Base-by-base conservation (phyloP, 2,888 invertebrate species). In the Ormia ochracea region DNA sequence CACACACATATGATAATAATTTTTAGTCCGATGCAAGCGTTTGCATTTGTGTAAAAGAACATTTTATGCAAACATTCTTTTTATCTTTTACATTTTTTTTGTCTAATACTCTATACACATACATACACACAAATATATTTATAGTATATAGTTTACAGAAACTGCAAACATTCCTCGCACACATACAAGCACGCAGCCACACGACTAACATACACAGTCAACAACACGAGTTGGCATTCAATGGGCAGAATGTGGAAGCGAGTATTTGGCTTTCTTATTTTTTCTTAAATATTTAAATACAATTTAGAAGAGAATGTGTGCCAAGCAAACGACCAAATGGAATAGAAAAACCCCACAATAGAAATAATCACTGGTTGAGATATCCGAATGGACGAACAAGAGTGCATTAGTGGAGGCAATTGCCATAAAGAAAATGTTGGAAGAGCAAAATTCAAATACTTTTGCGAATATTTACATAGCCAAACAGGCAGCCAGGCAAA, bases 261-360 rank as follows among this genome's bases (percentile, higher is more conserved):
- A 73, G 52, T 54, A 28, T 36, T 58, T 56, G n/a, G n/a, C 54
- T 65, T 36, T 45, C 43, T 21, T 54, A 17, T n/a, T 45, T 54
- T 54, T 73, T 54, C 21, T 54, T 65, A 74, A 76, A 76, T 63
- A 77, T 77, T 70, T 63, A 70, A 70, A 70, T 77, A 70, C 56
- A 77, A 69, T 63, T 77, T 70, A 63, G 76, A 38, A 48, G 56
- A 38, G 61, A 76, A 52, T 75, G 66, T 75, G 19, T 68, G 59
- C 52, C 43, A 41, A 75, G 59, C 75, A 68, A 75, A 72, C 72
- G 52, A 61, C 43, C 61, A 26, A 72, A 38, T 33, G 43, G 21
- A 52, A 43, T 52, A 31, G 41, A 61, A 10, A 41, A 43, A 23
- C 31, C 10, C 4, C 50, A 59, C 38, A 61, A 63, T 17, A 50